phyloP scores from a whole-genome alignment of 2,888 invertebrate species.

The Drosophila paranaensis region DNA sequence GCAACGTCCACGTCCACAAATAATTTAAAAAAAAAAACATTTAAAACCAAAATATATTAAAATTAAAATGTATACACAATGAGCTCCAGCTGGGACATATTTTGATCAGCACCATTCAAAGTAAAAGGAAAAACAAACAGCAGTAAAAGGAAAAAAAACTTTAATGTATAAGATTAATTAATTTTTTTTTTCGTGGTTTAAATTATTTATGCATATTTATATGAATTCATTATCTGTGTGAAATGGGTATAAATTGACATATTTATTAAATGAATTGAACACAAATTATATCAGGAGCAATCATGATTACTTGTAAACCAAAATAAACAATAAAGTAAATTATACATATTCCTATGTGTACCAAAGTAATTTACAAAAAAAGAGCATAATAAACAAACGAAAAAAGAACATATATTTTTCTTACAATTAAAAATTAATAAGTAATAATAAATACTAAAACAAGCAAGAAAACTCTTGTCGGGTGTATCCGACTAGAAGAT shows the following conservation, averaged over 20 bases:
- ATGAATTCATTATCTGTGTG: constrained; percentile 17
- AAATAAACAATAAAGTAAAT: no score
- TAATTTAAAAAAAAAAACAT: constrained; percentile 6
- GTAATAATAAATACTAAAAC: no score
- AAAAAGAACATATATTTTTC: no score
- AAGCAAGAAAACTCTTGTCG: no score
- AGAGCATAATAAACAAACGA: no score
- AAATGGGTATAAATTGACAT: constrained; percentile 59
- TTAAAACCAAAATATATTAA: background rate
- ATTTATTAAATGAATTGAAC: constrained; percentile 42
- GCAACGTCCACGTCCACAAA: constrained; percentile 57
- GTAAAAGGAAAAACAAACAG: background rate
- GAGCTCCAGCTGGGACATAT: constrained; percentile 37
- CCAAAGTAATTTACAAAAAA: no score
- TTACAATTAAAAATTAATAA: no score
- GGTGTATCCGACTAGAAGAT: no score
- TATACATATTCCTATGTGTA: no score
- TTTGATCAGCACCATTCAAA: constrained; percentile 43
- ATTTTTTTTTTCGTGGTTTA: constrained; percentile 25
- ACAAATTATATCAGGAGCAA: no score
- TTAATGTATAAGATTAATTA: constrained; percentile 23
- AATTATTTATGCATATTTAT: constrained; percentile 30
- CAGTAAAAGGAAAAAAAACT: background rate
- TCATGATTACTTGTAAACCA: no score
- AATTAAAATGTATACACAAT: constrained; percentile 2